Conservation (phyloP, 2,797 vertebrate species). For the Neosilurus hyrtlii region DNA sequence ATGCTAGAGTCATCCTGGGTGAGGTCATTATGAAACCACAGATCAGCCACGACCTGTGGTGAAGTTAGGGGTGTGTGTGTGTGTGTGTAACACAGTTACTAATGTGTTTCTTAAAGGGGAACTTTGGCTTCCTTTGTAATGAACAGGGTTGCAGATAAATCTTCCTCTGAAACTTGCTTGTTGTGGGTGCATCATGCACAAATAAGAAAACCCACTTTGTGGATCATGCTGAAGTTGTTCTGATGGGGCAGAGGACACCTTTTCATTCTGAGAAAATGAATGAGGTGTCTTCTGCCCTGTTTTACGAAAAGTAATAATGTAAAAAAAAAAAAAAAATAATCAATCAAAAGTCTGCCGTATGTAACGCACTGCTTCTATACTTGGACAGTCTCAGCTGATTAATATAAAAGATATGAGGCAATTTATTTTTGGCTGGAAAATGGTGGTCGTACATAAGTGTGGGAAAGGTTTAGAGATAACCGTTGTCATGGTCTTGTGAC, state of each 20-base stretch:
- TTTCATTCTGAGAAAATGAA: neutral
- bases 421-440: too few species aligned
- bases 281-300: too few species aligned
- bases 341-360: too few species aligned
- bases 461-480: too few species aligned
- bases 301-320: too few species aligned
- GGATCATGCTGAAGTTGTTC: constrained; percentile 4
- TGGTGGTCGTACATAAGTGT: too few species aligned
- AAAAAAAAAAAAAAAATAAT: too few species aligned
- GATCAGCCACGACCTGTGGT: neutral
- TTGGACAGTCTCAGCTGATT: too few species aligned
- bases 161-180: constrained; percentile 11
- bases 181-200: neutral
- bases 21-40: constrained; percentile 10
- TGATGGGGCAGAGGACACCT: neutral
- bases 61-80: neutral
- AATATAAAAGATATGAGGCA: too few species aligned
- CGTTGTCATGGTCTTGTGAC: too few species aligned
- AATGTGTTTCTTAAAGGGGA: constrained; percentile 16
- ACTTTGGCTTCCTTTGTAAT: constrained; percentile 21
- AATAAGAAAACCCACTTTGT: neutral
- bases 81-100: constrained; percentile 6
- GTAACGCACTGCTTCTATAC: too few species aligned
- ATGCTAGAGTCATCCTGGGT: neutral
- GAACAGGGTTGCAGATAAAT: neutral